phyloP scores from a whole-genome alignment of 2,888 invertebrate genomes.

The Pyralis farinalis region DNA sequence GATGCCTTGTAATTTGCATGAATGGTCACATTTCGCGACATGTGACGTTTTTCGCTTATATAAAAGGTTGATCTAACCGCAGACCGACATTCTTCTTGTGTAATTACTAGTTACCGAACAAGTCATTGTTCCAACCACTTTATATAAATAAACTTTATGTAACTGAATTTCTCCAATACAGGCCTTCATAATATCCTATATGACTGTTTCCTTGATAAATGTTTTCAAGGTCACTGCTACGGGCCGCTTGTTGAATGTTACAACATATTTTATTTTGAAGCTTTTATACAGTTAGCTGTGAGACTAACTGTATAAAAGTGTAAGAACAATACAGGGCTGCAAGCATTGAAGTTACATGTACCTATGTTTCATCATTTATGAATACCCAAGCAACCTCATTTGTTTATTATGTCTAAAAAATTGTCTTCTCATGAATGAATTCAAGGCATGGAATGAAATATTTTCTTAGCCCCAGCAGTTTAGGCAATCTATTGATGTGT shows the following conservation, averaged over 20 bases:
- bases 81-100: conserved; percentile 24
- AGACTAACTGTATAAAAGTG: no score
- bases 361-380: no score
- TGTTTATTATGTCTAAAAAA: no score
- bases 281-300: no score
- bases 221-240: conserved; percentile 11
- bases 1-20: conserved; percentile 4
- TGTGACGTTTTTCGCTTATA: conserved; percentile 43
- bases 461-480: no score
- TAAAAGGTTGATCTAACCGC: conserved; percentile 28
- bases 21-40: conserved; percentile 37
- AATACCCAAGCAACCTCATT: no score
- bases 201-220: background rate
- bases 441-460: no score
- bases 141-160: conserved; percentile 12
- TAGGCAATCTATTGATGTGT: no score
- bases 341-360: no score
- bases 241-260: background rate
- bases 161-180: conserved; percentile 9
- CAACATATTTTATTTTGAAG: no score
- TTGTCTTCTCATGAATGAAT: no score
- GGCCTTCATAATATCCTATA: background rate
- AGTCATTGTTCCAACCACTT: background rate
- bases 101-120: conserved; percentile 24
- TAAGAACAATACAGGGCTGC: no score